phyloP scores from a whole-genome alignment of 2,888 invertebrate genomes.

The Acanthococcus lagerstroemiae region DNA sequence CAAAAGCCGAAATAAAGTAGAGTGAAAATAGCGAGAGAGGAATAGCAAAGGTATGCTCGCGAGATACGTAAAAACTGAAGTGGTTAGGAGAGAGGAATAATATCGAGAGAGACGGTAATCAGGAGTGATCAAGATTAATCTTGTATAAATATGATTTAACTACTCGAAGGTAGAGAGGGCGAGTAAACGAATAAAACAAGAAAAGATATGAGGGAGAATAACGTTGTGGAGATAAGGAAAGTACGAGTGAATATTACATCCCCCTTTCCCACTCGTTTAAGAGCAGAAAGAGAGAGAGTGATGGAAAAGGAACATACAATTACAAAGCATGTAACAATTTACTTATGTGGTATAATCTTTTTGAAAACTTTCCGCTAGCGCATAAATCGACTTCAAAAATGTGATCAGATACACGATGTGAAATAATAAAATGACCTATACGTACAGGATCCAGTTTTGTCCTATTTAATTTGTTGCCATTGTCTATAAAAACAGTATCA shows the following conservation, averaged over 20 bases:
- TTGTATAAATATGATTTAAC: too few relatives aligned
- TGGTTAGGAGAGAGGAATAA: too few relatives aligned
- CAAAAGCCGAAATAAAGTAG: too few relatives aligned
- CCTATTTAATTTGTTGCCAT: conserved; percentile 1
- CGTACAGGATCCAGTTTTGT: neutral
- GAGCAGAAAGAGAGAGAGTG: neutral
- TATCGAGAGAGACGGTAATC: too few relatives aligned
- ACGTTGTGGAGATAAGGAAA: too few relatives aligned
- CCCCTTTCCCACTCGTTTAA: neutral
- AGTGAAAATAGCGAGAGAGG: too few relatives aligned
- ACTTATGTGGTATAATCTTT: neutral
- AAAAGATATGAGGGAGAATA: too few relatives aligned
- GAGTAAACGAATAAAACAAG: too few relatives aligned
- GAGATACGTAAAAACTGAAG: too few relatives aligned
- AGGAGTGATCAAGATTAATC: too few relatives aligned
- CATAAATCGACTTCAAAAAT: neutral
- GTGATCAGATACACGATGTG: neutral
- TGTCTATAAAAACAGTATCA: conserved; percentile 10
- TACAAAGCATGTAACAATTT: neutral
- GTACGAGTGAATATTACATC: conserved; percentile 1
- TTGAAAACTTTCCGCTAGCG: neutral
- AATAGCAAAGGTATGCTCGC: too few relatives aligned
- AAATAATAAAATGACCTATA: neutral
- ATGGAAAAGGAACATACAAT: neutral
- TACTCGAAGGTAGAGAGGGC: too few relatives aligned